Conservation (phyloP, 2,797 vertebrate genomes). For the Coccyzus lansbergi region DNA sequence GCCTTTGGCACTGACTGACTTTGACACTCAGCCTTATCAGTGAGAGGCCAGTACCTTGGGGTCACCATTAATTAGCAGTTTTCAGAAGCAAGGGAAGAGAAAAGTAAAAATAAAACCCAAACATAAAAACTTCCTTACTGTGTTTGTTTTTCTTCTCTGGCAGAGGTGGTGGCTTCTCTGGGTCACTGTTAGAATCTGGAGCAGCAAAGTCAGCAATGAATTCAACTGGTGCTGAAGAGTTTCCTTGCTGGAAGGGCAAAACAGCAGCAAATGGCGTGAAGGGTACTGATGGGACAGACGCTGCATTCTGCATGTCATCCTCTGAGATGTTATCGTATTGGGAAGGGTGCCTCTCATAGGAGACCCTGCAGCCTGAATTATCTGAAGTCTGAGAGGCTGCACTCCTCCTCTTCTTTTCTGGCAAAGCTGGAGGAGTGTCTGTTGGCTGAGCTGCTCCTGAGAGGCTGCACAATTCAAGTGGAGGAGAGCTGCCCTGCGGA, state of each 20-base stretch:
- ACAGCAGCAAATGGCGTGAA: conserved; percentile 81
- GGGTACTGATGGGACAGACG: conserved; percentile 49
- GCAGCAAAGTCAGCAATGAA: conserved; percentile 82
- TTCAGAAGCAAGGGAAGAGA: neutral
- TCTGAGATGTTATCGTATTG: conserved; percentile 95
- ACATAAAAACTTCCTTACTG: conserved; percentile 84
- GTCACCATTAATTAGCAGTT: neutral
- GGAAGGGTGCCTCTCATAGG: conserved; percentile 90
- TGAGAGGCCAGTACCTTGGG: neutral
- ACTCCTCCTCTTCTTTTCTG: conserved; percentile 93
- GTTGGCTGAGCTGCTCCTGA: conserved; percentile 66
- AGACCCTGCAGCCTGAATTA: conserved; percentile 74
- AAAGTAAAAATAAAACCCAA: neutral
- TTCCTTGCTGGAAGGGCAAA: conserved; percentile 83
- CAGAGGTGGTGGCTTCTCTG: conserved; percentile 90
- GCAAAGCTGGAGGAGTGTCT: conserved; percentile 89
- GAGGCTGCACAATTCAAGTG: conserved; percentile 71
- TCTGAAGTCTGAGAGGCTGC: conserved; percentile 81
- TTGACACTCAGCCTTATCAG: neutral
- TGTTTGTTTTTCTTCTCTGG: conserved; percentile 97
- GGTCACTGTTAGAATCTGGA: conserved; percentile 79
- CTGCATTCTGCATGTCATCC: conserved; percentile 83
- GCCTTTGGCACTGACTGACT: neutral
- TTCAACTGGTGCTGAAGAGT: conserved; percentile 69
- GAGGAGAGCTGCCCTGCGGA: conserved; percentile 77